Evolutionary conservation across 1,140 invertebrate genomes (phyloP), one percentile per base, ranked within the genome.

Genomic region (Pachyrhynchus sulphureomaculatus): DNA sequence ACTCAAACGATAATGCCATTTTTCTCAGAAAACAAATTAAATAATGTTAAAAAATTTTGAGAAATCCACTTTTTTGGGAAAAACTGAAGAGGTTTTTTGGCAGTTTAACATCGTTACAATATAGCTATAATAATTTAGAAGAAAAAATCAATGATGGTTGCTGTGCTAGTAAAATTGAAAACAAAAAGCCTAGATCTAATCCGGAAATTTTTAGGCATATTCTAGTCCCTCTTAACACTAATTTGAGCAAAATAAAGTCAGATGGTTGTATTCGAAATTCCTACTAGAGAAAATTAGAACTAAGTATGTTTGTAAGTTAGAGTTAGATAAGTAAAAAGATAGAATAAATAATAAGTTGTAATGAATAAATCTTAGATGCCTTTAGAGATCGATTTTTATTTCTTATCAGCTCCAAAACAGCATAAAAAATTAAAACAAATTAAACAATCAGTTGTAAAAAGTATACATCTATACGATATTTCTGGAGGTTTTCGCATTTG

Each of bases 171-270:
- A n/a, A 21, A 6, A 8, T 4, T 10, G 39, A 41, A 18, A 49
- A 49, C 33, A 4, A 15, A 6, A 55, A n/a, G 13, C 48, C 15
- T 4, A 23, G 39, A 5, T 61, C 58, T 15, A 53, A 52, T 36
- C 49, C 58, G 15, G 58, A 61, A 18, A 52, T 61, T 9, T 61
- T 24, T 23, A n/a, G n/a, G n/a, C 12, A 20, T 10, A 12, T 32
- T 42, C 39, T 23, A 5, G 37, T 34, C 8, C 53, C 39, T 2
- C 13, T 24, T 24, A 39, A 18, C 8, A 36, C 6, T 12, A n/a
- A 26, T 26, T 23, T 41, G 23, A 13, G 13, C 5, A 42, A 26
- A 88, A 89, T 45, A 0, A 36, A 36, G 8, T 39, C 18, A 17
- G 23, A 48, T 8, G 15, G 26, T n/a, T 48, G 24, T 12, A 39